These are phyloP conservation scores for Tapirus indicus DNA, from an alignment of 2,797 vertebrate species.

Conservation along the genomic window DNA sequence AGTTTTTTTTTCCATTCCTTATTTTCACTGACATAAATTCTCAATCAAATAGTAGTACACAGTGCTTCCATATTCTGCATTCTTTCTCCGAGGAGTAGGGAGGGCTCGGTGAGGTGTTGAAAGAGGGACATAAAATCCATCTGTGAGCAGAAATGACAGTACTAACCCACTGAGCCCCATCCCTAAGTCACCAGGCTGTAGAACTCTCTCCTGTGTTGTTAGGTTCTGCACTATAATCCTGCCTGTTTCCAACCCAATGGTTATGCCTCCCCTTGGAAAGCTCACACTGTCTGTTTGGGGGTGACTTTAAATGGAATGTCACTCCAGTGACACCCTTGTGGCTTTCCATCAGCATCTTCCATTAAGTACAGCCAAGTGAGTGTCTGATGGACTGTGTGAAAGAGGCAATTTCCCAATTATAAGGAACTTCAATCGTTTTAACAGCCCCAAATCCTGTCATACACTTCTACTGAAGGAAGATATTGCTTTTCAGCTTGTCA, in stretches of 20 bases:
- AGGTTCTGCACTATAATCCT: conserved; percentile 42
- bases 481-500: conserved; percentile 58
- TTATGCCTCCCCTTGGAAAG: conserved; percentile 71
- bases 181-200: not conserved
- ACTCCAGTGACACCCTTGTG: conserved; percentile 61
- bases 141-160: not conserved
- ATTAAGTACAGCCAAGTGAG: conserved; percentile 71
- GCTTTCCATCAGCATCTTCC: conserved; percentile 64
- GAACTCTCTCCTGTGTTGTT: conserved; percentile 51
- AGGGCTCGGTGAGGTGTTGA: not conserved
- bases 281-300: conserved; percentile 50
- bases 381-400: conserved; percentile 47
- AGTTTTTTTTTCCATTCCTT: not conserved
- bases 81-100: not conserved
- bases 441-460: not conserved
- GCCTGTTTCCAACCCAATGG: conserved; percentile 10
- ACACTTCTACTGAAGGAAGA: not conserved
- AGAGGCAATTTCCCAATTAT: conserved; percentile 68
- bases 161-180: not conserved
- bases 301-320: conserved; percentile 74
- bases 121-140: not conserved
- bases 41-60: not conserved
- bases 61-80: not conserved
- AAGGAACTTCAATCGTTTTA: conserved; percentile 48
- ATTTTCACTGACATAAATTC: not conserved